Evolutionary conservation across 2,888 invertebrate species (phyloP).

Genomic region (Lepidochitona cinerea): DNA sequence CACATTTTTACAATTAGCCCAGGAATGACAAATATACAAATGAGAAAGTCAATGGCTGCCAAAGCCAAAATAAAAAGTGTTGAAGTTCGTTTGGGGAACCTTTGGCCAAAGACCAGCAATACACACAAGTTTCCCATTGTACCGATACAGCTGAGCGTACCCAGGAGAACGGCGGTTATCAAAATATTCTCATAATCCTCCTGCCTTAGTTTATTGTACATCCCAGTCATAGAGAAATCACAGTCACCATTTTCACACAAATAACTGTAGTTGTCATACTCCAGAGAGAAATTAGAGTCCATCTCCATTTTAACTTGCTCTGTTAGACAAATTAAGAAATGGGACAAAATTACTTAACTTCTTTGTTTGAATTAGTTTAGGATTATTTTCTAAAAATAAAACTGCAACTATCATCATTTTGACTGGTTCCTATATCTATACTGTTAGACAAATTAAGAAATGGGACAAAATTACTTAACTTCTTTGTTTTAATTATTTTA

Average conservation of each 20-base stretch:
- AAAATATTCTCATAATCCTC: background rate
- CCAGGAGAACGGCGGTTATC: constrained; percentile 12
- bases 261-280: no score
- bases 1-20: constrained; percentile 47
- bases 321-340: no score
- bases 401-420: no score
- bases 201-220: constrained; percentile 4
- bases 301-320: no score
- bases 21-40: constrained; percentile 53
- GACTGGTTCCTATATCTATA: no score
- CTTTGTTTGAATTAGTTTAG: no score
- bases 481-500: no score
- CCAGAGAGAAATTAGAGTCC: no score
- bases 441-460: no score
- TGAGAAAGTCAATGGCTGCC: constrained; percentile 53
- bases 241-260: background rate
- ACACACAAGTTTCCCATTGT: constrained; percentile 45
- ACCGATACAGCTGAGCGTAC: constrained; percentile 26
- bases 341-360: no score
- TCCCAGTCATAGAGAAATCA: background rate
- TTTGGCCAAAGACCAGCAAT: constrained; percentile 37
- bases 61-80: constrained; percentile 49
- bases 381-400: no score
- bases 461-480: no score
- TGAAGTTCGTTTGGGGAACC: constrained; percentile 37